A percentile compares a stretch with the other conserved stretches of the same genome.
These are phyloP conservation scores for Drosophila oshimai DNA, from an alignment of 1,140 invertebrate species.

Conservation along the genomic window DNA sequence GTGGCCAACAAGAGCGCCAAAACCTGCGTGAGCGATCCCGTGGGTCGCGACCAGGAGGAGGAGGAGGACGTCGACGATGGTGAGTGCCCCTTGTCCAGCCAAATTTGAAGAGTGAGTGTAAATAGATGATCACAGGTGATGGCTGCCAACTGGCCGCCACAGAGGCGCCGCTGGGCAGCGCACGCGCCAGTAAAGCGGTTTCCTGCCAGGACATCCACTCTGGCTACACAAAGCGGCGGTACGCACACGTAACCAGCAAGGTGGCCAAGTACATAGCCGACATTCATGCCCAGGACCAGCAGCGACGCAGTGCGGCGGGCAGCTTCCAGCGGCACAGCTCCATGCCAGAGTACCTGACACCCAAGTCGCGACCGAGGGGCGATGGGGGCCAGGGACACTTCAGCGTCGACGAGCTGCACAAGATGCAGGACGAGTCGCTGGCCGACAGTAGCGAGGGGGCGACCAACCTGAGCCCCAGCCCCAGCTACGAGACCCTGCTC, in stretches of 20 bases:
- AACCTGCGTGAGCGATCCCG: conserved; percentile 53
- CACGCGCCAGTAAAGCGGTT: conserved; percentile 42
- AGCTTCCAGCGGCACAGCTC: conserved; percentile 65
- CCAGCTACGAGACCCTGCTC: conserved; percentile 38
- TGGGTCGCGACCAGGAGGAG: conserved; percentile 19
- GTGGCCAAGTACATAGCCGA: conserved; percentile 71
- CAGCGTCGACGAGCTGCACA: conserved; percentile 22
- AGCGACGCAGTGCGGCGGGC: conserved; percentile 6
- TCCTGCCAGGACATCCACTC: conserved; percentile 74
- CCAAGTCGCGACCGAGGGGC: neutral
- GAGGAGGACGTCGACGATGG: conserved; percentile 16
- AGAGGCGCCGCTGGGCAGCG: too few species aligned
- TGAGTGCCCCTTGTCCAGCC: neutral
- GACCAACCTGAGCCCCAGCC: conserved; percentile 32
- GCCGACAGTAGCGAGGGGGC: too few species aligned
- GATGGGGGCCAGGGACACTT: neutral
- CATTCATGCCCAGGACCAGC: conserved; percentile 41
- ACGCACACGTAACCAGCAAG: conserved; percentile 73
- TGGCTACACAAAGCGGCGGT: conserved; percentile 62
- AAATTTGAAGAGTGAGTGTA: too few species aligned
- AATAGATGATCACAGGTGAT: too few species aligned
- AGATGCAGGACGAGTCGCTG: too few species aligned
- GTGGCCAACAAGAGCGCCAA: conserved; percentile 34
- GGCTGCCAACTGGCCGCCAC: too few species aligned
- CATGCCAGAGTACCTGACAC: conserved; percentile 62